Evolutionary conservation across 2,113 vertebrate genomes (phyloP).

Genomic region (Cottus gobio): DNA sequence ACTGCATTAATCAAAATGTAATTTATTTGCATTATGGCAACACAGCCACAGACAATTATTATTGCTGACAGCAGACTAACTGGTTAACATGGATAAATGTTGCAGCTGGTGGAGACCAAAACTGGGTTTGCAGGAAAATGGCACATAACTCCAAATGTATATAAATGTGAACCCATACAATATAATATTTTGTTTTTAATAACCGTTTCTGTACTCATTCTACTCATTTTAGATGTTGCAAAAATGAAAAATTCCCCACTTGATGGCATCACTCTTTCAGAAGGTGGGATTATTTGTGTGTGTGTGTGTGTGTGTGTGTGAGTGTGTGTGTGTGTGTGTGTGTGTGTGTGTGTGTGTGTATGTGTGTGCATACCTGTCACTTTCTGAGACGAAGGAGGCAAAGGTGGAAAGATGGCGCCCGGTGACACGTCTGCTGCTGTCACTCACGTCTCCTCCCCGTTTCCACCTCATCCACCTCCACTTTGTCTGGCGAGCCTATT

Average conservation of each 20-base stretch:
- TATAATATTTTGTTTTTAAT: no score
- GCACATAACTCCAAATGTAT: background rate
- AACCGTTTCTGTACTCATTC: no score
- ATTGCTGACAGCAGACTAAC: background rate
- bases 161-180: no score
- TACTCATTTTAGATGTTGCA: no score
- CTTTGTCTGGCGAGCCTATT: slow-evolving; percentile 28
- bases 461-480: background rate
- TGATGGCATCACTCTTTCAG: slow-evolving; percentile 14
- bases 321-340: background rate
- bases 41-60: no score
- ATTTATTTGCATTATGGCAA: background rate
- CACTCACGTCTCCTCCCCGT: slow-evolving; percentile 52
- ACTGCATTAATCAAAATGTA: background rate
- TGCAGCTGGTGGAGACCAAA: background rate
- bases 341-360: background rate
- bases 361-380: background rate
- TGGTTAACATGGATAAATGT: background rate
- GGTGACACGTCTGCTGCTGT: slow-evolving; percentile 44
- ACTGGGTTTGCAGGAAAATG: background rate
- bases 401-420: background rate
- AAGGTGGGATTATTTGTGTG: slow-evolving; percentile 3
- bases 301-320: background rate
- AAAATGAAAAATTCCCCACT: no score
- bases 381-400: slow-evolving; percentile 6